phyloP scores from a whole-genome alignment of 2,888 invertebrate species.

The Elmis aenea region DNA sequence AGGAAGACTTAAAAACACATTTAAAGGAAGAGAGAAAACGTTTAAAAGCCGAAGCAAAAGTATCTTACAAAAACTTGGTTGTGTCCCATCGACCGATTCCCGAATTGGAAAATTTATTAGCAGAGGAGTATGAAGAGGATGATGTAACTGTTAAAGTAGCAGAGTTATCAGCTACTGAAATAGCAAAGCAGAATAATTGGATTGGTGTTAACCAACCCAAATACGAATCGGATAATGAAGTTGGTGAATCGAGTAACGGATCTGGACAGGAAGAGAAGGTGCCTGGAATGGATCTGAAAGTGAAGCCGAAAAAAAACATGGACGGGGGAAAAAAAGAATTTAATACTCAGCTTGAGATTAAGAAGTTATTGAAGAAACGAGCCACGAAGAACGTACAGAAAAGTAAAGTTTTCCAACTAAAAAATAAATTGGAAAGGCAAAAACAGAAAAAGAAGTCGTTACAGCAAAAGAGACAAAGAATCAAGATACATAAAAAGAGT shows the following conservation, averaged over 20 bases:
- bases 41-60: constrained; percentile 68
- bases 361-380: constrained; percentile 63
- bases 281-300: constrained; percentile 50
- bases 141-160: constrained; percentile 75
- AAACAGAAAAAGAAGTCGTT: constrained; percentile 65
- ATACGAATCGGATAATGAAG: constrained; percentile 31
- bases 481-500: constrained; percentile 41
- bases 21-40: constrained; percentile 72
- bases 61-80: constrained; percentile 68
- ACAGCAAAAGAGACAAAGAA: constrained; percentile 44
- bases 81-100: constrained; percentile 67
- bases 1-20: constrained; percentile 64
- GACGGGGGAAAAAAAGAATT: constrained; percentile 37
- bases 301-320: constrained; percentile 36
- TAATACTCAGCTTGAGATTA: constrained; percentile 62
- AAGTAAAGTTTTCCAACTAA: constrained; percentile 72
- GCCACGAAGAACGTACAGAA: constrained; percentile 69
- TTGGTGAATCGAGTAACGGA: constrained; percentile 29
- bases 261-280: constrained; percentile 36
- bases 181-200: constrained; percentile 66
- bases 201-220: constrained; percentile 64
- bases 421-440: constrained; percentile 64
- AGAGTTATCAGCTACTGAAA: constrained; percentile 65
- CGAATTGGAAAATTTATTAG: constrained; percentile 62
- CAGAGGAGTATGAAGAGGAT: constrained; percentile 70